These are phyloP conservation scores for Hydriomena furcata DNA, from an alignment of 2,888 invertebrate species.

Conservation along the genomic window DNA sequence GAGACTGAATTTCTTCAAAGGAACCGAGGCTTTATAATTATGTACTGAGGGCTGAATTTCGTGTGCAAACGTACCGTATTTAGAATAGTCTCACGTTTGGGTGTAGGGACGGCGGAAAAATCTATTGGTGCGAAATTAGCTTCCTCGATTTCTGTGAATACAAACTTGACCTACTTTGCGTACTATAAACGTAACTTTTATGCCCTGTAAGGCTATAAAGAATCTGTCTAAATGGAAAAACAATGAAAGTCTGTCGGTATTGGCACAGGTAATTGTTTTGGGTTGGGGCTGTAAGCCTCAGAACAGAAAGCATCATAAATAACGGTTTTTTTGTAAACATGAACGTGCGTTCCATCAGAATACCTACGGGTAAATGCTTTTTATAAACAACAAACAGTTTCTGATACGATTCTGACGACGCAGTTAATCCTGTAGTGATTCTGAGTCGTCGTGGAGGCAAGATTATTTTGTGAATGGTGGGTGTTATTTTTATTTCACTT, in stretches of 20 bases:
- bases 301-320: constrained; percentile 13
- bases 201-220: constrained; percentile 37
- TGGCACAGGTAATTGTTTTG: constrained; percentile 18
- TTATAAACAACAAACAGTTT: too few relatives aligned
- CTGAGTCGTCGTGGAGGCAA: too few relatives aligned
- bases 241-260: constrained; percentile 28
- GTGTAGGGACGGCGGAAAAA: constrained; percentile 35
- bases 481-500: too few relatives aligned
- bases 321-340: constrained; percentile 7
- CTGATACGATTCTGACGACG: too few relatives aligned
- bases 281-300: constrained; percentile 14
- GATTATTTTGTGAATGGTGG: too few relatives aligned
- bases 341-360: constrained; percentile 1
- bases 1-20: constrained; percentile 7
- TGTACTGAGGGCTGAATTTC: constrained; percentile 31
- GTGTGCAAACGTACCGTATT: constrained; percentile 26
- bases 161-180: constrained; percentile 47
- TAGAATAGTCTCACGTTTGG: constrained; percentile 43
- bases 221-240: constrained; percentile 40
- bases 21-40: neutral
- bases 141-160: constrained; percentile 38
- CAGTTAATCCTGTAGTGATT: too few relatives aligned
- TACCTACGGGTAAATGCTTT: too few relatives aligned
- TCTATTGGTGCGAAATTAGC: constrained; percentile 46
- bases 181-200: constrained; percentile 29